Evolutionary conservation across 2,888 invertebrate species (phyloP).

Genomic region (Mycalesis mineus): DNA sequence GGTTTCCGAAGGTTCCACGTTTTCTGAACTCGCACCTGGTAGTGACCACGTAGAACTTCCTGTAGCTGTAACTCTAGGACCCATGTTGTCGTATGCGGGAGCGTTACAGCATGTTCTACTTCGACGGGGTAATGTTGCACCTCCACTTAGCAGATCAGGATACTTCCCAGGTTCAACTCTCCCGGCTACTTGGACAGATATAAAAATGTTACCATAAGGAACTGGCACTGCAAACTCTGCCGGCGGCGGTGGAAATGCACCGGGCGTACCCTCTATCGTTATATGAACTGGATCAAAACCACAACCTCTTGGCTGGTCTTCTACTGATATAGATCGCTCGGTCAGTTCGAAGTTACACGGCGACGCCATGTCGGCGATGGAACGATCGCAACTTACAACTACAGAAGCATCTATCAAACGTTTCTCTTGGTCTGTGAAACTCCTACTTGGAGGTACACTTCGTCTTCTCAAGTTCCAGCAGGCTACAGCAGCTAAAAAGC

Average conservation of each 20-base stretch:
- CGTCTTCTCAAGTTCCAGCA: constrained; percentile 84
- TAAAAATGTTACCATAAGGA: constrained; percentile 87
- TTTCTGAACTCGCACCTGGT: constrained; percentile 77
- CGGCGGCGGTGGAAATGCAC: constrained; percentile 73
- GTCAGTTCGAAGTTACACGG: constrained; percentile 75
- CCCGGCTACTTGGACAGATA: constrained; percentile 87
- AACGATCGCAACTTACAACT: constrained; percentile 80
- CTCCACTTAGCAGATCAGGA: constrained; percentile 83
- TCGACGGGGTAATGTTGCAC: constrained; percentile 71
- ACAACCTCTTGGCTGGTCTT: constrained; percentile 63
- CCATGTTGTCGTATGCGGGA: constrained; percentile 93
- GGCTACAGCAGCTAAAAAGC: constrained; percentile 75
- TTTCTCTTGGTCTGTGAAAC: constrained; percentile 93
- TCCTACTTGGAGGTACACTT: constrained; percentile 81
- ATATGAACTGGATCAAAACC: constrained; percentile 81
- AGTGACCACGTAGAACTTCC: constrained; percentile 89
- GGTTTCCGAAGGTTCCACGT: constrained; percentile 58
- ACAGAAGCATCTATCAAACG: constrained; percentile 88
- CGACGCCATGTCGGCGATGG: constrained; percentile 81
- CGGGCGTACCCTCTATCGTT: constrained; percentile 77
- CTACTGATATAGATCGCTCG: constrained; percentile 57
- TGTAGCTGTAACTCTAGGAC: constrained; percentile 92
- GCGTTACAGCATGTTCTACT: constrained; percentile 70
- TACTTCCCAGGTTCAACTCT: constrained; percentile 75
- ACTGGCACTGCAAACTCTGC: constrained; percentile 76